phyloP scores from a whole-genome alignment of 53 echinoderm and acorn worm species.

The Henricia sp. region DNA sequence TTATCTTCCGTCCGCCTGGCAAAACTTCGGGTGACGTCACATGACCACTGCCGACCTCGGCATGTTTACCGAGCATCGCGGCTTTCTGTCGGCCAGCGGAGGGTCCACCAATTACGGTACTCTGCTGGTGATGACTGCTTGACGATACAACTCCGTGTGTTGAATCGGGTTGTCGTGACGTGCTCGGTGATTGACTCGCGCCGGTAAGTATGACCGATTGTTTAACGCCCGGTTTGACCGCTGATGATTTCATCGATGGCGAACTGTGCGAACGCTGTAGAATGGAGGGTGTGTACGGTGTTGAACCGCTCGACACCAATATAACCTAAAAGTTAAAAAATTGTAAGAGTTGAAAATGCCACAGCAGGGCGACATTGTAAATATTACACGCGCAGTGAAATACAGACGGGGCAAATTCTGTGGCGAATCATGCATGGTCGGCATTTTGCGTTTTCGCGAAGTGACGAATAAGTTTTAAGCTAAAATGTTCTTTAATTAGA shows the following conservation, averaged over 20 bases:
- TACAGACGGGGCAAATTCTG: too few species aligned
- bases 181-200: conserved; percentile 23
- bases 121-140: too few species aligned
- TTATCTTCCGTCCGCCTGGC: background rate
- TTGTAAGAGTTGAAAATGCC: too few species aligned
- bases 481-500: too few species aligned
- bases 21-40: background rate
- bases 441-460: too few species aligned
- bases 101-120: background rate
- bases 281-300: conserved; percentile 62
- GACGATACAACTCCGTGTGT: too few species aligned
- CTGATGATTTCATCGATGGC: conserved; percentile 35
- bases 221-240: conserved; percentile 33
- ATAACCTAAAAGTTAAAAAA: too few species aligned
- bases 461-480: too few species aligned
- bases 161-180: conserved; percentile 7
- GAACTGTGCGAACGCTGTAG: conserved; percentile 64
- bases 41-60: background rate
- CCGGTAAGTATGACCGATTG: conserved; percentile 64
- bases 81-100: background rate
- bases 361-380: too few species aligned
- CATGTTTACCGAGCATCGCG: background rate
- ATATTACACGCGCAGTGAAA: too few species aligned
- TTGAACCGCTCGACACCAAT: conserved; percentile 60
- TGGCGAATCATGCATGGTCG: too few species aligned